Conservation (phyloP, 2,113 vertebrate genomes). For the Passer montanus region DNA sequence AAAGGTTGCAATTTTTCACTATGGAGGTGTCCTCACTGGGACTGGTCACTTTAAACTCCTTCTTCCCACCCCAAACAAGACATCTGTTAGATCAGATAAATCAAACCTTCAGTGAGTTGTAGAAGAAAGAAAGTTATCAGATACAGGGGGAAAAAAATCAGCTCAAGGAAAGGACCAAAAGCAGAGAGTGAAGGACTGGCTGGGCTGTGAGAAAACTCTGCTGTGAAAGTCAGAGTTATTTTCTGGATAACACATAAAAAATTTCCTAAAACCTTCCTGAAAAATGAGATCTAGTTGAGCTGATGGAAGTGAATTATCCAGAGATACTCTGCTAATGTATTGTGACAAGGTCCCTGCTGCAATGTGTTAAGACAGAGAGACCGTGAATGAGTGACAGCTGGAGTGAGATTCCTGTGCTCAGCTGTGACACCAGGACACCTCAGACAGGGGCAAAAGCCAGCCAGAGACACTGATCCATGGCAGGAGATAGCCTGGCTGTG, state of each 20-base stretch:
- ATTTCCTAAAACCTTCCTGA: neutral
- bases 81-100: neutral
- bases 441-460: neutral
- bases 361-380: neutral
- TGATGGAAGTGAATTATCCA: slow-evolving; percentile 4
- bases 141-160: neutral
- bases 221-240: neutral
- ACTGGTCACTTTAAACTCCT: neutral
- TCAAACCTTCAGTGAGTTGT: neutral
- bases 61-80: neutral
- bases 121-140: neutral
- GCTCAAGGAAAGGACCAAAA: neutral
- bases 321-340: neutral
- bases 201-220: neutral
- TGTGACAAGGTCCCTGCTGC: slow-evolving; percentile 19
- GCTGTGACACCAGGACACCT: neutral
- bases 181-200: neutral
- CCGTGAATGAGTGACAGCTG: neutral
- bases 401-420: neutral
- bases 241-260: neutral
- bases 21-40: neutral
- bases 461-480: neutral
- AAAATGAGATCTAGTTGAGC: neutral
- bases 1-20: neutral
- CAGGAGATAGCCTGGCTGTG: neutral